phyloP scores from a whole-genome alignment of 2,797 vertebrate species.

The Centroberyx gerrardi region DNA sequence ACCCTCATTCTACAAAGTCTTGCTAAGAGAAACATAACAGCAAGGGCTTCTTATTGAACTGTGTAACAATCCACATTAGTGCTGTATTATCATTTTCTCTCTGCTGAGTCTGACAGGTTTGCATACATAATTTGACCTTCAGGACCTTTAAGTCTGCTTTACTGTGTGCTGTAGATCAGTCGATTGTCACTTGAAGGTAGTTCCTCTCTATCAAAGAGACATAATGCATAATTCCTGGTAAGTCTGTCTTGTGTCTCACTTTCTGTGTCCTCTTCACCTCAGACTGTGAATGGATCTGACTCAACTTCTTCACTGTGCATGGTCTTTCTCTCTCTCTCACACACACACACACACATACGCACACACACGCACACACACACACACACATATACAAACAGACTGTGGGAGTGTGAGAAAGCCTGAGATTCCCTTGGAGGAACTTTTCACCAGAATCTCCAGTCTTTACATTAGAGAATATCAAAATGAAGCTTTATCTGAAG shows the following conservation, averaged over 20 bases:
- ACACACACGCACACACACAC: not conserved
- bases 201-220: not conserved
- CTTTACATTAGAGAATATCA: not conserved
- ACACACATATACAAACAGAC: not conserved
- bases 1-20: not conserved
- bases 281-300: not conserved
- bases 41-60: conserved; percentile 9
- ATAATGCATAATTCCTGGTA: not conserved
- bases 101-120: conserved; percentile 30
- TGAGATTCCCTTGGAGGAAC: not conserved
- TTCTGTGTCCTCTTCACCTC: not conserved
- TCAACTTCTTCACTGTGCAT: not conserved
- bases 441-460: too few species aligned
- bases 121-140: conserved; percentile 4
- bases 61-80: not conserved
- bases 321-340: too few species aligned
- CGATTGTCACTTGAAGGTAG: too few species aligned
- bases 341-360: not conserved
- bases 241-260: not conserved
- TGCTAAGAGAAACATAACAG: not conserved
- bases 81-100: conserved; percentile 35
- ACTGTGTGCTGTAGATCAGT: too few species aligned
- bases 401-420: not conserved
- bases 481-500: not conserved
- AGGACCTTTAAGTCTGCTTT: not conserved